phyloP scores from a whole-genome alignment of 2,888 invertebrate species.

The Augochlorella aurata region DNA sequence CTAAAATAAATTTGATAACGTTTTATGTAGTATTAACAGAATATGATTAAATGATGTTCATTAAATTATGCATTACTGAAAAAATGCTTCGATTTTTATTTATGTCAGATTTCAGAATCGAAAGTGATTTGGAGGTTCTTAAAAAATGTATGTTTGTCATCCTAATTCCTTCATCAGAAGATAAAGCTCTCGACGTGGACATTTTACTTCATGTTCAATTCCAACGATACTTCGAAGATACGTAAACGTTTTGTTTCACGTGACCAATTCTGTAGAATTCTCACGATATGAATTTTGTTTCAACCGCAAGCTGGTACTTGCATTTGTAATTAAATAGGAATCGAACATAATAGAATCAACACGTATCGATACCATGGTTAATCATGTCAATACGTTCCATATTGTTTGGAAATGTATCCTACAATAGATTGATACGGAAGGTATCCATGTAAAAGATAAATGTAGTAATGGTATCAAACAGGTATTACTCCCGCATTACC shows the following conservation, averaged over 20 bases:
- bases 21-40: neutral
- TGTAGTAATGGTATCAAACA: neutral
- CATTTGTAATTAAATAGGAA: neutral
- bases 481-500: neutral
- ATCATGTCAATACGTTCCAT: neutral
- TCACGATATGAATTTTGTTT: neutral
- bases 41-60: neutral
- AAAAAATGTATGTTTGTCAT: neutral
- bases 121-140: neutral
- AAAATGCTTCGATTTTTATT: neutral
- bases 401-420: neutral
- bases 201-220: neutral
- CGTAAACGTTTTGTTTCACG: neutral
- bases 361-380: neutral
- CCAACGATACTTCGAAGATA: neutral
- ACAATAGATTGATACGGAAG: neutral
- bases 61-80: too few relatives aligned
- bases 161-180: neutral
- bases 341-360: neutral
- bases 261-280: neutral
- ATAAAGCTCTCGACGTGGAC: neutral
- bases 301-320: neutral
- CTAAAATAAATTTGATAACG: neutral
- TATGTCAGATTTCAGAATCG: neutral
- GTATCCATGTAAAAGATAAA: neutral